These are phyloP conservation scores for Galeopsomyia nigrocyanea DNA, from an alignment of 2,888 invertebrate species.

Conservation along the genomic window DNA sequence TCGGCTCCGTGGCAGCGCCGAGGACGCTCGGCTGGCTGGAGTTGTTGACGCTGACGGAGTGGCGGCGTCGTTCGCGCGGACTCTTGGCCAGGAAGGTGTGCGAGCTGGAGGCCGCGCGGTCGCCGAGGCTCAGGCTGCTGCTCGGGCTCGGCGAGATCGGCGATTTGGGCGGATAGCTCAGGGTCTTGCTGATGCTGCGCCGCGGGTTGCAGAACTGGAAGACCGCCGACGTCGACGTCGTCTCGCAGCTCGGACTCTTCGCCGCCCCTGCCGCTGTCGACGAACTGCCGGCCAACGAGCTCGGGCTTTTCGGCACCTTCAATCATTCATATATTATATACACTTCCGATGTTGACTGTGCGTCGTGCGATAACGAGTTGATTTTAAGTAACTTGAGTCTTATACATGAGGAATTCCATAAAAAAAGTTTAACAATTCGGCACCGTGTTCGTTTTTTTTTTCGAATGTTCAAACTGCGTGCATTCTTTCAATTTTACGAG, in stretches of 20 bases:
- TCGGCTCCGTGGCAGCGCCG: slow-evolving; percentile 45
- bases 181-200: slow-evolving; percentile 57
- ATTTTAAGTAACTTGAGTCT: too few relatives aligned
- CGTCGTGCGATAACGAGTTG: too few relatives aligned
- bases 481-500: too few relatives aligned
- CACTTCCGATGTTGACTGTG: too few relatives aligned
- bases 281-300: not conserved
- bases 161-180: slow-evolving; percentile 60
- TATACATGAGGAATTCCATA: too few relatives aligned
- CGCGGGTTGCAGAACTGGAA: slow-evolving; percentile 60
- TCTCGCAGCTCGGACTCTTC: slow-evolving; percentile 12
- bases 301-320: slow-evolving; percentile 7
- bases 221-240: slow-evolving; percentile 45
- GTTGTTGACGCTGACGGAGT: slow-evolving; percentile 54
- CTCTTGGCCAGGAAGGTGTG: slow-evolving; percentile 35
- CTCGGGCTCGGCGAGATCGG: slow-evolving; percentile 51
- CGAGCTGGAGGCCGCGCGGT: slow-evolving; percentile 45
- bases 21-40: slow-evolving; percentile 57
- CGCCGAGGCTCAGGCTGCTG: slow-evolving; percentile 44
- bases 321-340: too few relatives aligned
- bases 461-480: too few relatives aligned
- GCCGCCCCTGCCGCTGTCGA: not conserved
- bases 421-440: too few relatives aligned
- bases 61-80: slow-evolving; percentile 47
- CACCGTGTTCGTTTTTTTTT: too few relatives aligned